These are phyloP conservation scores for Notarius lentiginosus DNA, from an alignment of 2,113 vertebrate species.

Conservation along the genomic window DNA sequence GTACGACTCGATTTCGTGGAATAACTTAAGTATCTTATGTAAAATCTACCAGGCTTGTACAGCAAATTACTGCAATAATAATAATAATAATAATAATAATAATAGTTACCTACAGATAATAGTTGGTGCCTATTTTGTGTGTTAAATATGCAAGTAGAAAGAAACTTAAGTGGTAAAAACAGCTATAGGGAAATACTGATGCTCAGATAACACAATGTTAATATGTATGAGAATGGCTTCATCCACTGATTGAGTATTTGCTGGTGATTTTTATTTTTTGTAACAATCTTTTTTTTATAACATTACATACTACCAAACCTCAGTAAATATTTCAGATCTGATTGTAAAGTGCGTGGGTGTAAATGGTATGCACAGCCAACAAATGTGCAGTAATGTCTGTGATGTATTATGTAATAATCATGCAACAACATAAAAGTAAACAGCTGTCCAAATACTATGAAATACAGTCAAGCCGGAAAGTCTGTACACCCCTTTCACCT, in stretches of 20 bases:
- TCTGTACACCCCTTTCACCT: too few relatives aligned
- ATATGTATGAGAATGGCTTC: neutral
- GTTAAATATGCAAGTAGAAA: neutral
- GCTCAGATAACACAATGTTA: neutral
- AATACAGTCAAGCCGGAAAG: too few relatives aligned
- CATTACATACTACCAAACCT: neutral
- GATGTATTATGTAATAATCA: neutral
- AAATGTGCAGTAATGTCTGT: neutral
- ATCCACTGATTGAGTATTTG: neutral
- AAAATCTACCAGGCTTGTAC: neutral
- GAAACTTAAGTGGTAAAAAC: neutral
- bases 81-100: neutral
- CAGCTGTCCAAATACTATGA: neutral
- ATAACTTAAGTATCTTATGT: neutral
- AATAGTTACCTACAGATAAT: neutral
- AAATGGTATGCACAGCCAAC: neutral
- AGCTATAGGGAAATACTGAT: neutral
- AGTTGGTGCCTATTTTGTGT: neutral
- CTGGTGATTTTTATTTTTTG: neutral
- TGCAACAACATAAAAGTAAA: neutral
- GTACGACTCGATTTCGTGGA: too few relatives aligned
- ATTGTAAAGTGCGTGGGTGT: neutral
- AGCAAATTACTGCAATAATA: neutral
- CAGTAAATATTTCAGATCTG: neutral
- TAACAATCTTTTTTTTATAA: neutral